phyloP scores from a whole-genome alignment of 2,888 invertebrate species.

The Drosophila eohydei region DNA sequence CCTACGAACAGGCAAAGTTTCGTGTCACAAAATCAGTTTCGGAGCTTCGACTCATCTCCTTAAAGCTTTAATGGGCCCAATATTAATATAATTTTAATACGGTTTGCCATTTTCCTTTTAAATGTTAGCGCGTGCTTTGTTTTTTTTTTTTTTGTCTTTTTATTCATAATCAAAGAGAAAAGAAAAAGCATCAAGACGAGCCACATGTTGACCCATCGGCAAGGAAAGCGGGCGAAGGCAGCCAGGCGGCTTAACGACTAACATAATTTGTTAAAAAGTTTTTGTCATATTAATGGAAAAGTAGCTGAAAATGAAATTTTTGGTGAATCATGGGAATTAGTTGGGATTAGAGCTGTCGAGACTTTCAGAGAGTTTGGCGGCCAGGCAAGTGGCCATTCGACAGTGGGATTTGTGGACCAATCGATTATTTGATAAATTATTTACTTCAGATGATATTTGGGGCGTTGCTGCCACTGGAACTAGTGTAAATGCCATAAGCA shows the following conservation, averaged over 20 bases:
- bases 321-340: constrained; percentile 68
- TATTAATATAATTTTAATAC: neutral
- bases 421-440: constrained; percentile 77
- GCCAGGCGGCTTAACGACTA: constrained; percentile 51
- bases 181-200: neutral
- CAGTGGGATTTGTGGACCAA: constrained; percentile 59
- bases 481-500: constrained; percentile 31
- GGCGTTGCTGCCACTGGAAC: constrained; percentile 26
- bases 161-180: constrained; percentile 12
- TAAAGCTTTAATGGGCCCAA: neutral
- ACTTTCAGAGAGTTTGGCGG: constrained; percentile 15
- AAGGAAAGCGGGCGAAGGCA: neutral
- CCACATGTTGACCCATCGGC: constrained; percentile 19
- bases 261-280: constrained; percentile 80
- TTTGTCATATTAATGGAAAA: constrained; percentile 78
- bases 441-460: constrained; percentile 38
- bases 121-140: constrained; percentile 1
- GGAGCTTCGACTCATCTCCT: neutral
- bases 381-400: constrained; percentile 45
- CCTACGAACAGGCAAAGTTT: constrained; percentile 13
- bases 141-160: constrained; percentile 2
- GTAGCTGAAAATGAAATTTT: constrained; percentile 61
- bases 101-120: constrained; percentile 1
- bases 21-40: neutral
- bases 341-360: constrained; percentile 61